phyloP scores from a whole-genome alignment of 2,797 vertebrate species.

The Tokudaia muenninki region DNA sequence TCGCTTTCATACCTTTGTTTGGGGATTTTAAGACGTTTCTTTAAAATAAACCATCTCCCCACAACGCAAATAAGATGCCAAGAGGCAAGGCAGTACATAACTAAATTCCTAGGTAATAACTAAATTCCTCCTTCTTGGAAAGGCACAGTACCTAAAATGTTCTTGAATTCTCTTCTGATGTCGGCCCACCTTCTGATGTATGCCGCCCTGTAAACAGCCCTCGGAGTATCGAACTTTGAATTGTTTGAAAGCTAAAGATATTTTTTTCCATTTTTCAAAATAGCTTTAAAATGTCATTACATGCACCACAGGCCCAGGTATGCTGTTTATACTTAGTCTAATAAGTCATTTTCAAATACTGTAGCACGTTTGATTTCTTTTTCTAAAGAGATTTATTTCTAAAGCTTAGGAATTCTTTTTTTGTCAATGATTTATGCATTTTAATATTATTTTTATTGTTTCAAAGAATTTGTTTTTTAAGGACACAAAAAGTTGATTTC shows the following conservation, averaged over 20 bases:
- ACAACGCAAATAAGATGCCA: background rate
- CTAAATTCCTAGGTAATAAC: background rate
- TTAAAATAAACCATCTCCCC: background rate
- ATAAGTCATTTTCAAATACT: constrained; percentile 17
- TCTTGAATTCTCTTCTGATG: background rate
- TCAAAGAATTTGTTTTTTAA: constrained; percentile 13
- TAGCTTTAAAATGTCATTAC: constrained; percentile 1
- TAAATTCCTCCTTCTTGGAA: background rate
- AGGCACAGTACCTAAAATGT: background rate
- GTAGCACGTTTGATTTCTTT: background rate
- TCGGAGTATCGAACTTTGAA: background rate
- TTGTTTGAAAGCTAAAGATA: background rate
- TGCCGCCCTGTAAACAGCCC: background rate
- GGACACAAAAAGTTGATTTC: constrained; percentile 27
- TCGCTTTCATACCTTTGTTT: background rate
- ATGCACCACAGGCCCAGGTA: background rate
- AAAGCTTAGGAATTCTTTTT: background rate
- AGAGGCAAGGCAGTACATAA: background rate
- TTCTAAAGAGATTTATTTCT: constrained; percentile 30
- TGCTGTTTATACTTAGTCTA: background rate
- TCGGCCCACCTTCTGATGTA: fast-evolving
- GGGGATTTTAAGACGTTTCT: background rate
- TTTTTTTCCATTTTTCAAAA: constrained; percentile 39
- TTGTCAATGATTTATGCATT: background rate
- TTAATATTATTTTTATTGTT: constrained; percentile 38